Evolutionary conservation across 2,888 invertebrate species (phyloP), one percentile per base, ranked within the genome.

Genomic region (Drosophila planitibia): DNA sequence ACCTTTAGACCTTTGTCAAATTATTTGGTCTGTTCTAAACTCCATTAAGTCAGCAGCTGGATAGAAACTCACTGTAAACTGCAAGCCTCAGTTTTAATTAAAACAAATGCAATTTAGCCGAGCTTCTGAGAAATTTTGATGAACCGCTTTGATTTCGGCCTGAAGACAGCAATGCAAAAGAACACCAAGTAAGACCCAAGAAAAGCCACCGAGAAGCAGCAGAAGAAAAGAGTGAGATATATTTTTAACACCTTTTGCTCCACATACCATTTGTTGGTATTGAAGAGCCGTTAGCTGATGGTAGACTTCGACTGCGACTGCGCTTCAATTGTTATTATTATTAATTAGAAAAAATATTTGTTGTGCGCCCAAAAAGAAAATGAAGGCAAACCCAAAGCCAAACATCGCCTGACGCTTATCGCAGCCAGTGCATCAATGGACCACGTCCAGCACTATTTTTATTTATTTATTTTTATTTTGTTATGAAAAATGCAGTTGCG

Each of bases 321-420:
- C 71, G 87, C 86, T 81, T 79, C 86, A 84, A 81, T 88, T 89
- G 85, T 89, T 90, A 91, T 90, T 91, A 90, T 90, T 90, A 91
- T 90, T 90, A 90, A 90, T 90, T 90, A 90, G 88, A 85, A 90
- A 86, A 85, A 87, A 90, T 89, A 90, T 90, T 89, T 90, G 85
- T 82, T 82, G 73, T 75, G 81, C 70, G 63, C 44, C 49, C 59
- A 49, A 78, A 80, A 74, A 16, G 67, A 57, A 37, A 60, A 70
- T 30, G 52, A 66, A 62, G 44, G 64, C 72, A 71, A 59, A 14
- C 49, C 35, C 63, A 52, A 65, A 41, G n/a, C 57, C 68, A 66
- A 78, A 78, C 82, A 85, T 89, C 85, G 90, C 90, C 90, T 90
- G 90, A 89, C 90, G 83, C 79, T 88, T 88, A 90, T 90, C 90